Base-by-base conservation (phyloP, 2,113 vertebrate genomes). In the Ophthalmolycus amberensis region DNA sequence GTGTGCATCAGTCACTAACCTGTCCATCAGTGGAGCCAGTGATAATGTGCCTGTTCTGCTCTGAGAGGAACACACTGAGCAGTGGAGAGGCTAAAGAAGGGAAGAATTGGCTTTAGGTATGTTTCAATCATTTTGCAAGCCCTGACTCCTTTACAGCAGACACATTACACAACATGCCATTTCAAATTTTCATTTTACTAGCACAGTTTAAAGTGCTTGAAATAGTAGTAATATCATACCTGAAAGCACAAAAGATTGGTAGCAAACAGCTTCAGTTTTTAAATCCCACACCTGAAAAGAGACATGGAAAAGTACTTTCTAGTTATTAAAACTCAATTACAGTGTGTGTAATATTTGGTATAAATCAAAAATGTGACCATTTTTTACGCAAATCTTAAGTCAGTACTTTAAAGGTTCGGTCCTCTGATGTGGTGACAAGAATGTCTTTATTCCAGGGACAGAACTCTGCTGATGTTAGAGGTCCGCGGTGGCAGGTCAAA, bases 371-470 rank as follows among this genome's bases (percentile, higher is more conserved):
- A 11, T n/a, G 38, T n/a, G 50, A 56, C 32, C 0, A 14, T 16
- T 60, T 34, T 27, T 44, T 1, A 29, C 9, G 14, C 14, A 1
- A 56, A 52, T 77, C 18, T 46, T 40, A 59, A 64, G 6, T 71
- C 2, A 64, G 18, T 79, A 92, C 86, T 94, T 93, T 94, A 92
- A 97, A 97, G 91, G 96, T 97, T 81, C 97, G 94, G 86, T 98
- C 97, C 87, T 98, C 96, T 83, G 97, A 98, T 22, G 95, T 93
- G 0, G 96, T 97, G 87, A 97, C 29, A 5, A 98, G 73, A 50
- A 94, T 63, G 22, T 90, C 89, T 78, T 90, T 72, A 69, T 95
- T 87, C 97, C 96, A 96, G 0, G 95, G 85, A 77, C 96, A 97
- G 88, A 99, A 98, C 59, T 96, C 96, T 46, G 95, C 95, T 29